These are phyloP conservation scores for Dynastes maya DNA, from an alignment of 2,888 invertebrate genomes.

Conservation along the genomic window DNA sequence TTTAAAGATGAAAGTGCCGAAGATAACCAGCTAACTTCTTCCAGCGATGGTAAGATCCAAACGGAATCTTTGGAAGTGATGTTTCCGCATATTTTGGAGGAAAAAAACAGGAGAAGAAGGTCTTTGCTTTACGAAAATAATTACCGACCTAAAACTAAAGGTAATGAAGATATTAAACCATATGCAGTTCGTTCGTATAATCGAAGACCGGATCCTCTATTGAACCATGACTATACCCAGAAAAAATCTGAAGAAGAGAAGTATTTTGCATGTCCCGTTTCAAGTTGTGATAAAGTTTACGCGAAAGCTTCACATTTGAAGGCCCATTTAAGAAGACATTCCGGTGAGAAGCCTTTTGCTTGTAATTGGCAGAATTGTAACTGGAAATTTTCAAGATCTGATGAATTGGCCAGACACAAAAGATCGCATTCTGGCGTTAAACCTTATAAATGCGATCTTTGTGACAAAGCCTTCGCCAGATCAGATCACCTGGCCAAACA, in stretches of 20 bases:
- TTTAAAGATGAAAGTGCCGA: slow-evolving; percentile 59
- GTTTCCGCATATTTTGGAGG: slow-evolving; percentile 68
- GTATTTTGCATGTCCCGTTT: slow-evolving; percentile 80
- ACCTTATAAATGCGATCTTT: slow-evolving; percentile 91
- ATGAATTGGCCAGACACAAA: slow-evolving; percentile 92
- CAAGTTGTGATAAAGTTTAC: slow-evolving; percentile 85
- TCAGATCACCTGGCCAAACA: slow-evolving; percentile 97
- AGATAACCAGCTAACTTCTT: slow-evolving; percentile 33
- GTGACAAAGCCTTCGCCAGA: slow-evolving; percentile 91
- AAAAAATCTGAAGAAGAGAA: slow-evolving; percentile 70
- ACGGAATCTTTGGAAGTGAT: slow-evolving; percentile 58
- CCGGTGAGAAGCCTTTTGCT: slow-evolving; percentile 77
- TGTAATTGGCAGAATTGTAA: slow-evolving; percentile 82
- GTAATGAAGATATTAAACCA: slow-evolving; percentile 52
- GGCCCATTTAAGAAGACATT: slow-evolving; percentile 89
- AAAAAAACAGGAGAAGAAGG: slow-evolving; percentile 66
- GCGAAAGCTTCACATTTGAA: slow-evolving; percentile 93
- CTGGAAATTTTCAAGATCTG: slow-evolving; percentile 95
- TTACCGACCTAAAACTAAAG: slow-evolving; percentile 56
- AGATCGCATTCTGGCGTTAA: slow-evolving; percentile 97
- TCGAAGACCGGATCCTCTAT: slow-evolving; percentile 57
- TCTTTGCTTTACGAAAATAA: slow-evolving; percentile 67
- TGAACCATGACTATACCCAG: slow-evolving; percentile 64
- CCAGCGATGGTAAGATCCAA: slow-evolving; percentile 58
- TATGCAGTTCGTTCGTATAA: slow-evolving; percentile 49